phyloP scores from a whole-genome alignment of 2,888 invertebrate genomes.

The Marasmarcha lunaedactyla region DNA sequence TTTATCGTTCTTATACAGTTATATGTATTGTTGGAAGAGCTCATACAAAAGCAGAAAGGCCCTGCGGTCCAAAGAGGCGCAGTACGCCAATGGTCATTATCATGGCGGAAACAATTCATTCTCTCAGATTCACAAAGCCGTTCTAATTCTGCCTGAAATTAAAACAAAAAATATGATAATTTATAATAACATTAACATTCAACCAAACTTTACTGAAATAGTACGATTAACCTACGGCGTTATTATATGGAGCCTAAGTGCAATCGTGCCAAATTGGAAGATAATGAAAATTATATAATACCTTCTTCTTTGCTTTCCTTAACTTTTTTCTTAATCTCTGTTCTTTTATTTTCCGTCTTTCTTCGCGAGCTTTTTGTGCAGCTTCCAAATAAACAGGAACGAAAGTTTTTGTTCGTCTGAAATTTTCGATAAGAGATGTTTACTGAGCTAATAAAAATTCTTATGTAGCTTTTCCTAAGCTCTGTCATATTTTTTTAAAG shows the following conservation, averaged over 20 bases:
- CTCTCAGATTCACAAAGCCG: constrained; percentile 88
- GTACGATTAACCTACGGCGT: too few species aligned
- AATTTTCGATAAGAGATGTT: too few species aligned
- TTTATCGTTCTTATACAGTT: constrained; percentile 97
- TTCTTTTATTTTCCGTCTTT: constrained; percentile 80
- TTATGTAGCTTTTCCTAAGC: too few species aligned
- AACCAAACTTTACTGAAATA: too few species aligned
- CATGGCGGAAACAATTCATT: constrained; percentile 97
- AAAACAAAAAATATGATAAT: too few species aligned
- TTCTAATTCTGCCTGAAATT: constrained; percentile 83
- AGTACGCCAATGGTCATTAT: constrained; percentile 96
- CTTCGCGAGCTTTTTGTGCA: constrained; percentile 77
- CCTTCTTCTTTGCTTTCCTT: constrained; percentile 81
- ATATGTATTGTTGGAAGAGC: constrained; percentile 98
- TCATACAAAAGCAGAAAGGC: constrained; percentile 98
- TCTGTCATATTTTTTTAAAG: too few species aligned
- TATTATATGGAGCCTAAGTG: too few species aligned
- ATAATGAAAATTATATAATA: constrained; percentile 20
- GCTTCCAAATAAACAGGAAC: constrained; percentile 66
- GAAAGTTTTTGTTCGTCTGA: constrained; percentile 43
- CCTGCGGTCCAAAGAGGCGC: constrained; percentile 96
- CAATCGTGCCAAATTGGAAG: too few species aligned
- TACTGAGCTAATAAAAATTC: too few species aligned
- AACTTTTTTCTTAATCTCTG: constrained; percentile 81
- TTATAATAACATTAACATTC: too few species aligned